Conservation (phyloP, 2,113 vertebrate genomes). For the Calidris pugnax region DNA sequence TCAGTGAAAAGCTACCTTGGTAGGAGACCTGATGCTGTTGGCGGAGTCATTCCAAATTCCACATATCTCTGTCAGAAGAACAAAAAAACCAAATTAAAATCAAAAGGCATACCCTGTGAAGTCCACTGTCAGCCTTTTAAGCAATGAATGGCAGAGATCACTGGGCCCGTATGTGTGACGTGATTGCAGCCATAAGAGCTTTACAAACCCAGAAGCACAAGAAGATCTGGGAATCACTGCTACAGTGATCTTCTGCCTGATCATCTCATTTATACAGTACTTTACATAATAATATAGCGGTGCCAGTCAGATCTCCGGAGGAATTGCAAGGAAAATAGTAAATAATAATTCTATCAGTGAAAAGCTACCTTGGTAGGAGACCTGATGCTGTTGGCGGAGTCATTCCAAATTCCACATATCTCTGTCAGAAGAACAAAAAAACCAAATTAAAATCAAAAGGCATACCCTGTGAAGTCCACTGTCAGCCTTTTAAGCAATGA, state of each 20-base stretch:
- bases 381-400: conserved; percentile 81
- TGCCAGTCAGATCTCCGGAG: neutral
- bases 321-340: neutral
- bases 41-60: conserved; percentile 84
- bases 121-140: no score
- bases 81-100: no score
- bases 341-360: neutral
- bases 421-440: no score
- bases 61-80: conserved; percentile 83
- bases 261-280: neutral
- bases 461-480: neutral
- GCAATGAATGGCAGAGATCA: no score
- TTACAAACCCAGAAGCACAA: no score
- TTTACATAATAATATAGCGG: neutral
- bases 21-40: conserved; percentile 80
- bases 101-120: no score
- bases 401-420: conserved; percentile 86
- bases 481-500: neutral
- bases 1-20: conserved; percentile 80
- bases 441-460: no score
- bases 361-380: conserved; percentile 83
- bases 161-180: no score
- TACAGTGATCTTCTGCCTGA: no score
- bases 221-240: no score
- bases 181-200: no score